Percentiles rank a stretch among this genome's conserved stretches.
Evolutionary conservation across 2,888 invertebrate species (phyloP).

Genomic region (Epirrita christyi): DNA sequence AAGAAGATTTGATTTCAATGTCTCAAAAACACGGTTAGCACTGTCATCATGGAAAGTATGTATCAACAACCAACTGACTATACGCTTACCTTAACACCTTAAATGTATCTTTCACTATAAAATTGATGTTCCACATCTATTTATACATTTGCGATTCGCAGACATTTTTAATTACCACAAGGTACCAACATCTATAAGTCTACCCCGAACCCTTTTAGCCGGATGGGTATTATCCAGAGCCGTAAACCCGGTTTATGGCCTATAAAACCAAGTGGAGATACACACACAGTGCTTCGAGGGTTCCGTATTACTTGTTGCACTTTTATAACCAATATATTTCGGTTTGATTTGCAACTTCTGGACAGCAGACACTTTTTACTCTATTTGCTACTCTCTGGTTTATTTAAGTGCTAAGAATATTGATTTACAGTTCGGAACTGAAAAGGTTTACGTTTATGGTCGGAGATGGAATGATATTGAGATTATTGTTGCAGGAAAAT

Average conservation of each 20-base stretch:
- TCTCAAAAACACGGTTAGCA: too few species aligned
- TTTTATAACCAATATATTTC: constrained; percentile 83
- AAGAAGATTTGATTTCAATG: too few species aligned
- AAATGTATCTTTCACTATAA: constrained; percentile 6
- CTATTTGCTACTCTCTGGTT: constrained; percentile 40
- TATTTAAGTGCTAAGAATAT: constrained; percentile 31
- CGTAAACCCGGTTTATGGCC: constrained; percentile 77
- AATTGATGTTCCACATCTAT: constrained; percentile 21
- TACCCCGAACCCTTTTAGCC: constrained; percentile 78
- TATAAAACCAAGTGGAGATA: constrained; percentile 82
- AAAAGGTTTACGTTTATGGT: constrained; percentile 32
- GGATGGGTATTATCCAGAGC: constrained; percentile 80
- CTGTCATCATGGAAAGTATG: too few species aligned
- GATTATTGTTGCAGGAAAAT: constrained; percentile 21
- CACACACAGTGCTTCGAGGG: constrained; percentile 64
- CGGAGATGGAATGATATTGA: constrained; percentile 18
- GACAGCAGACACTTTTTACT: constrained; percentile 59
- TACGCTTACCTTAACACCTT: not conserved
- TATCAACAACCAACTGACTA: too few species aligned
- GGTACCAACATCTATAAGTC: constrained; percentile 47
- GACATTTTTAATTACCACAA: constrained; percentile 72
- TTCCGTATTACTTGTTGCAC: constrained; percentile 81
- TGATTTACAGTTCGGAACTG: constrained; percentile 35
- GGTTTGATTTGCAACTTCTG: constrained; percentile 82
- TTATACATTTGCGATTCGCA: constrained; percentile 42